Percentiles rank a stretch among this genome's conserved stretches.
Conservation (phyloP, 1,140 invertebrate species). For the Xylocopa sonorina region DNA sequence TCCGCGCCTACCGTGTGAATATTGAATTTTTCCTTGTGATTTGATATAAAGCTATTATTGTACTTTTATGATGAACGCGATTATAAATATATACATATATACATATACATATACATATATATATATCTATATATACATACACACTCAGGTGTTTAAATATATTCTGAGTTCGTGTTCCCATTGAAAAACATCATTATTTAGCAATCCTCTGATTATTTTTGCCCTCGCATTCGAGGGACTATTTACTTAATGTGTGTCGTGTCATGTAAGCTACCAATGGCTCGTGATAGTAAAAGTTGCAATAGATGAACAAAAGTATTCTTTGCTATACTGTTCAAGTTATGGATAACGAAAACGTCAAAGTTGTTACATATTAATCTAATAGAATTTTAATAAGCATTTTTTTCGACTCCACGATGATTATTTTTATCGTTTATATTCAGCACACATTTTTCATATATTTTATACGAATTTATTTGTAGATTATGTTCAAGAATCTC, state of each 20-base stretch:
- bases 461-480: too few relatives aligned
- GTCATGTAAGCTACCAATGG: too few relatives aligned
- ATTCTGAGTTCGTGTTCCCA: constrained; percentile 46
- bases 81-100: constrained; percentile 78
- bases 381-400: too few relatives aligned
- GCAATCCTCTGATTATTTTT: neutral
- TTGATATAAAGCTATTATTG: constrained; percentile 81
- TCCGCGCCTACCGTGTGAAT: constrained; percentile 75
- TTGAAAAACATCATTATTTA: constrained; percentile 26
- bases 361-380: too few relatives aligned
- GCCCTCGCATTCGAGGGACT: neutral
- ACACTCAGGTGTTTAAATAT: constrained; percentile 46
- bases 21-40: constrained; percentile 79
- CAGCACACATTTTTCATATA: too few relatives aligned
- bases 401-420: too few relatives aligned
- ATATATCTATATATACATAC: constrained; percentile 38
- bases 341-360: too few relatives aligned
- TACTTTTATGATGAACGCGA: constrained; percentile 81
- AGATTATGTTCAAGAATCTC: too few relatives aligned
- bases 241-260: neutral
- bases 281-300: too few relatives aligned
- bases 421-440: too few relatives aligned
- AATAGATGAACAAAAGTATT: too few relatives aligned
- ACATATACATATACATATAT: constrained; percentile 64
- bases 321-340: too few relatives aligned